Evolutionary conservation across 37 sponge, comb jelly and placozoan species (phyloP), one percentile per base, ranked within the genome.

Genomic region (Lycopodina hypogea): DNA sequence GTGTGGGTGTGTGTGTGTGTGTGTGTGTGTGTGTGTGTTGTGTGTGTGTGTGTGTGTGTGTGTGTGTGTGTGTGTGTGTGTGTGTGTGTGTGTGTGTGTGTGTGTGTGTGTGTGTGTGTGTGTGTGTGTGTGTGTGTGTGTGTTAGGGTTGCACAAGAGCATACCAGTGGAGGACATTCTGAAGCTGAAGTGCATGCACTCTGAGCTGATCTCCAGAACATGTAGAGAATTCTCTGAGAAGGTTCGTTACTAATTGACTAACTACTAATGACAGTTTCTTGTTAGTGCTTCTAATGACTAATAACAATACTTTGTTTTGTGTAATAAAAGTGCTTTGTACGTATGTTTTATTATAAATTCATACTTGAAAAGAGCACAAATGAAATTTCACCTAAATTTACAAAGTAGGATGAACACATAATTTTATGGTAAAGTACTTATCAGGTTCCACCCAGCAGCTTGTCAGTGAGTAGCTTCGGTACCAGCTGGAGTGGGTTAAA

Each of bases 91-190:
- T 29, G 63, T 45, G 40, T 45, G 48, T 45, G 48, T 82, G 48
- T 66, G 41, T 75, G 65, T 72, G 65, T 69, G 58, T 22, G 71
- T 56, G 42, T 58, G 60, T 55, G 60, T 50, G 74, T 52, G 66
- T 45, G 74, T 62, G 52, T 50, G 42, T 82, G 52, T 60, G 66
- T 81, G 73, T 32, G 24, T 72, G 72, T 30, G 50, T 29, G 63
- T 45, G 40, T n/a, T n/a, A n/a, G n/a, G n/a, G n/a, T n/a, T 79
- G n/a, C 62, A 76, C 60, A 69, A 62, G 11, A 79, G 78, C 15
- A 24, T 34, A 38, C 63, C 3, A 2, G 35, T 56, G 35, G 78
- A 73, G 32, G 74, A 82, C 60, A 32, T 87, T 1, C 11, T 80
- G 22, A 80, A 60, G 35, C 59, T 62, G 35, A 80, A 76, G n/a